Conservation (phyloP, 2,797 vertebrate genomes). For the Numenius phaeopus region DNA sequence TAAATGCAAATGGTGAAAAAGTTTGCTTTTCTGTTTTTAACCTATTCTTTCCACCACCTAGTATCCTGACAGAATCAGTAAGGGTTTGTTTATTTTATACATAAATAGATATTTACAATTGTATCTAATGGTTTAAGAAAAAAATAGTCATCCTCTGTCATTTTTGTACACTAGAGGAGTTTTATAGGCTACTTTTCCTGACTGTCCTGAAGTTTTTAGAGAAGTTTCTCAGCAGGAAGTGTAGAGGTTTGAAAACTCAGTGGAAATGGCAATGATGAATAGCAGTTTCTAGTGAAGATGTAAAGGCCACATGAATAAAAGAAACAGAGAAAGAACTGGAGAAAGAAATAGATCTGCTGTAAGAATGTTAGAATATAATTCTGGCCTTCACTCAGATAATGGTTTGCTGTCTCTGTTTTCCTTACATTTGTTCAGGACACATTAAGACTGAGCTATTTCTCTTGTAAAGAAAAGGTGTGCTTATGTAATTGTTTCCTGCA, state of each 20-base stretch:
- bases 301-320: conserved; percentile 68
- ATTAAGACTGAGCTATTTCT: not conserved
- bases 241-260: conserved; percentile 46
- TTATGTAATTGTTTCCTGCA: conserved; percentile 26
- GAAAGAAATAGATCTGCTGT: conserved; percentile 54
- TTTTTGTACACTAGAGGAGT: not conserved
- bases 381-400: conserved; percentile 47
- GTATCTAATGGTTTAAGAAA: not conserved
- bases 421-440: conserved; percentile 33
- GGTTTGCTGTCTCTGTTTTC: conserved; percentile 8
- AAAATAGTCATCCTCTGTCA: not conserved
- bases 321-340: conserved; percentile 7
- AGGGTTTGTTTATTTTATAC: not conserved
- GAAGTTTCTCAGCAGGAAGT: conserved; percentile 37
- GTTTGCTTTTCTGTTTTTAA: not conserved
- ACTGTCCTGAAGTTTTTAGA: conserved; percentile 45
- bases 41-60: not conserved
- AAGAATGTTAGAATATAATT: conserved; percentile 58
- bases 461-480: not conserved
- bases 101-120: not conserved
- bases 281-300: conserved; percentile 48
- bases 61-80: not conserved
- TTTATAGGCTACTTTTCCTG: not conserved
- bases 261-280: conserved; percentile 13
- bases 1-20: not conserved